Conservation (phyloP, 2,888 invertebrate genomes). For the Papilio gigon region DNA sequence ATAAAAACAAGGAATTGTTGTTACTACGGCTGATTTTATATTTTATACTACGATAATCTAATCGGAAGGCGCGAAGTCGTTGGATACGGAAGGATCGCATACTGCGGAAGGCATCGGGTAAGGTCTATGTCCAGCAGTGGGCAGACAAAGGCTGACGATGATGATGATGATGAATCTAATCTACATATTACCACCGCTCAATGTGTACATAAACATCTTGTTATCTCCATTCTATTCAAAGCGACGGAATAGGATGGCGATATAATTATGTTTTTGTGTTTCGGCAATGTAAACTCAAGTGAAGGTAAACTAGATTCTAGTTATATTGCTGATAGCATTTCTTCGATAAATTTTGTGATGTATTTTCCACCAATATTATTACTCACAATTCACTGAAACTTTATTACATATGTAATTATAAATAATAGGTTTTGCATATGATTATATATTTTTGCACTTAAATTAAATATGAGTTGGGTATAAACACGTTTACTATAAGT, state of each 20-base stretch:
- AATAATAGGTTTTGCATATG: neutral
- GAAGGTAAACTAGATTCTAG: neutral
- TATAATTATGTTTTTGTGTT: neutral
- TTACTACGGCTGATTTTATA: constrained; percentile 27
- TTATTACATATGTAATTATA: neutral
- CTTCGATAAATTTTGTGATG: neutral
- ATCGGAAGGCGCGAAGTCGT: too few species aligned
- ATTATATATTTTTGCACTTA: neutral
- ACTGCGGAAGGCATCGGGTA: too few species aligned
- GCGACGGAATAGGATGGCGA: neutral
- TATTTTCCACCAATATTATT: neutral
- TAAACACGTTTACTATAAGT: neutral
- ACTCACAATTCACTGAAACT: neutral
- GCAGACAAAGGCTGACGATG: too few species aligned
- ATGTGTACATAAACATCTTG: neutral
- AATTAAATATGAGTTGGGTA: neutral
- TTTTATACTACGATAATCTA: neutral
- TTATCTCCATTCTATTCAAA: neutral
- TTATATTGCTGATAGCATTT: neutral
- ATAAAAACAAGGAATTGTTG: constrained; percentile 30
- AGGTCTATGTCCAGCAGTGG: too few species aligned
- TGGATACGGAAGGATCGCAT: too few species aligned
- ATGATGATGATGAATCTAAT: too few species aligned
- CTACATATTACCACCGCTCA: too few species aligned
- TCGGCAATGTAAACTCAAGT: neutral